phyloP scores from a whole-genome alignment of 2,797 vertebrate species.

The Amniataba percoides region DNA sequence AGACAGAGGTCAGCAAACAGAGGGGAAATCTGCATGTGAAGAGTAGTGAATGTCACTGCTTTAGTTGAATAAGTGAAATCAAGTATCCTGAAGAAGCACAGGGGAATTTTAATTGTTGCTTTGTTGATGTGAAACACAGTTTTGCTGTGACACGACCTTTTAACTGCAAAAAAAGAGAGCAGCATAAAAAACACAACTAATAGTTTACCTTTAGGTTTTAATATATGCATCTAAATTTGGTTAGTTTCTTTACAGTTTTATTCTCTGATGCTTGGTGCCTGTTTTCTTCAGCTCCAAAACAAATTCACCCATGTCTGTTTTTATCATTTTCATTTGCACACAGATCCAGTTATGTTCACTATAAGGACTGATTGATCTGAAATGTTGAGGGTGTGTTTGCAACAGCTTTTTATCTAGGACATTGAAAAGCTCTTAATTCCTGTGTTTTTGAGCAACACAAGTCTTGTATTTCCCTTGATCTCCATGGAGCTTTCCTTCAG shows the following conservation, averaged over 20 bases:
- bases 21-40: background rate
- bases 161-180: background rate
- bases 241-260: too few relatives aligned
- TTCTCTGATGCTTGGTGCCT: background rate
- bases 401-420: background rate
- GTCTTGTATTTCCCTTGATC: background rate
- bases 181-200: background rate
- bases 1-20: conserved; percentile 85
- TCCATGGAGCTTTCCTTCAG: background rate
- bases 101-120: background rate
- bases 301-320: background rate
- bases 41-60: background rate
- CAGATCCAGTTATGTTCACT: background rate
- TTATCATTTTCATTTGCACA: conserved; percentile 2
- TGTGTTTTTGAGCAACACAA: background rate
- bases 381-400: background rate
- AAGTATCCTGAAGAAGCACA: too few relatives aligned
- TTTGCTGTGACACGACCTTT: background rate
- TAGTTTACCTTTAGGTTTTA: background rate
- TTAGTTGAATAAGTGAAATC: background rate
- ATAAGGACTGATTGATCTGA: background rate
- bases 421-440: background rate
- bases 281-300: background rate
- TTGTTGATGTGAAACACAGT: background rate
- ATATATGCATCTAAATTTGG: background rate